Evolutionary conservation across 2,797 vertebrate species (phyloP), one percentile per base, ranked within the genome.

Genomic region (Labeo calbasu): DNA sequence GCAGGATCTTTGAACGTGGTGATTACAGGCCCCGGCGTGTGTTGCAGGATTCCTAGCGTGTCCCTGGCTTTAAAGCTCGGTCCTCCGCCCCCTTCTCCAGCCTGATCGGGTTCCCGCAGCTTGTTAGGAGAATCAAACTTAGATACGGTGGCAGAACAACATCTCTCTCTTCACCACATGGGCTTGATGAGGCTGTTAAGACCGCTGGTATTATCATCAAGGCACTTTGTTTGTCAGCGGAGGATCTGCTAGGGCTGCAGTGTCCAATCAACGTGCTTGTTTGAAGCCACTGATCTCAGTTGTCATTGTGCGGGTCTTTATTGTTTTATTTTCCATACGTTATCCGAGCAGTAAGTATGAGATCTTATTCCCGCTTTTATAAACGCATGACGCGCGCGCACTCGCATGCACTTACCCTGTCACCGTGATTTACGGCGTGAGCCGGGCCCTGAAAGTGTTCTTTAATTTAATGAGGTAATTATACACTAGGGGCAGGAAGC

Each of bases 391-490:
- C 59, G 76, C 72, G 70, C 32, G 1, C 68, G 11, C 1, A 13
- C 70, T 66, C 70, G n/a, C 68, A 80, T 66, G 36, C 75, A 55
- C 76, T 86, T 72, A 25, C 84, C 77, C 73, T 36, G 55, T 86
- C 92, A 91, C 81, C 88, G 89, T 92, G 91, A 94, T 94, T 93
- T 92, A 93, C 88, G 87, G 82, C 85, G 68, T 88, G 85, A 85
- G 77, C 69, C 79, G 75, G 88, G 84, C 92, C 90, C 90, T 88
- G 70, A 89, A 89, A 91, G 92, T 90, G 87, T 91, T 88, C 88
- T 93, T 92, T 92, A 88, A 92, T 91, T 93, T 92, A 94, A 94
- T 93, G 86, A 86, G 89, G 89, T 93, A 92, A 94, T 94, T 93
- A 93, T 90, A 93, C 68, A 87, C 84, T 86, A 57, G 79, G 82